phyloP scores from a whole-genome alignment of 2,113 vertebrate species.

The Podocnemis expansa region DNA sequence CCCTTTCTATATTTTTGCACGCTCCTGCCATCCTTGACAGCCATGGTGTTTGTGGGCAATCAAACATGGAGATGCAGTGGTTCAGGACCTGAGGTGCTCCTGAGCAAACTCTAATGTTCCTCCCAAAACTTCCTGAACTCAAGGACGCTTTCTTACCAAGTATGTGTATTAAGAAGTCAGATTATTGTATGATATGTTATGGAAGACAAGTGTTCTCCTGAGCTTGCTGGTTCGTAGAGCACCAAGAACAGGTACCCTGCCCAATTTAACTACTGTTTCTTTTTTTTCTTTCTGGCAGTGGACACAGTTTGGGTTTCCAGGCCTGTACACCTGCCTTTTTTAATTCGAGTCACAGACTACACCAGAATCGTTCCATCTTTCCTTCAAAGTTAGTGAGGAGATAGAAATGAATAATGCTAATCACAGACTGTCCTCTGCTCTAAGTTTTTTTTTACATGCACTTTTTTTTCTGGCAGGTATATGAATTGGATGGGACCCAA shows the following conservation, averaged over 20 bases:
- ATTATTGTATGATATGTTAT: not conserved
- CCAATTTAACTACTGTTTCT: not conserved
- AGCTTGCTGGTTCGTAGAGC: not conserved
- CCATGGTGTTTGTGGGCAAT: not conserved
- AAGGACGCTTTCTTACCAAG: not conserved
- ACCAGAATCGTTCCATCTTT: not conserved
- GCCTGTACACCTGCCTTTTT: not conserved
- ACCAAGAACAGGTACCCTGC: not conserved
- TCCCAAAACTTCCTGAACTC: not conserved
- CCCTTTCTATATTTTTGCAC: fast-evolving
- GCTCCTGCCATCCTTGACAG: conserved; percentile 19
- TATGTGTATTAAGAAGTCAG: not conserved
- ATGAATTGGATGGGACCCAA: conserved; percentile 85
- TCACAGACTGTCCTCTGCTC: not conserved
- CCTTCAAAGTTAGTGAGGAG: not conserved
- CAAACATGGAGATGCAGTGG: conserved; percentile 3
- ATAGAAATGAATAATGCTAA: not conserved
- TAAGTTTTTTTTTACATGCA: not conserved
- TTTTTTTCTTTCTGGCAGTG: not conserved
- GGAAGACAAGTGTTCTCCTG: not conserved
- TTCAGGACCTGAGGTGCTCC: not conserved
- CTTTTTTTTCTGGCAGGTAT: conserved; percentile 75
- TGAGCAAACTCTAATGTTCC: conserved; percentile 4
- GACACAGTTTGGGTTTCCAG: not conserved
- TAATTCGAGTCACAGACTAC: not conserved